Conservation (phyloP, 1,140 invertebrate genomes). For the Choristoneura fumiferana region DNA sequence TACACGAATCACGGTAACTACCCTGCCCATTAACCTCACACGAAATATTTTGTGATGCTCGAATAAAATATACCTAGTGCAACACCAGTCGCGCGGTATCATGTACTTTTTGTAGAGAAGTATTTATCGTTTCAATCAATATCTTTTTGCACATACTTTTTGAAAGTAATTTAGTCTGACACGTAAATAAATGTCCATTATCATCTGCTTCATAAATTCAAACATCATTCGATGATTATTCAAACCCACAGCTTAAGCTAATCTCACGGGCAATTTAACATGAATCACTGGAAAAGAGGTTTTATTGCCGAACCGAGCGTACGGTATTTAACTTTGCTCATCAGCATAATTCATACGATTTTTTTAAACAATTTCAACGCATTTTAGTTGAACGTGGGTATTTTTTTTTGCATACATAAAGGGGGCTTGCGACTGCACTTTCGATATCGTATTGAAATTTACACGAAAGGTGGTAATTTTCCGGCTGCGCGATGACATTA, state of each 20-base stretch:
- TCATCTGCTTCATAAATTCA: constrained; percentile 5
- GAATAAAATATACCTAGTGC: too few species aligned
- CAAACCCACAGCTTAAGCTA: constrained; percentile 19
- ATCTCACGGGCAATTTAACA: constrained; percentile 64
- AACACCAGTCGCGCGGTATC: too few species aligned
- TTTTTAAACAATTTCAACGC: constrained; percentile 44
- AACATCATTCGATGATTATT: background rate
- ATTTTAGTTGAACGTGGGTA: constrained; percentile 36
- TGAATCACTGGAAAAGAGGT: constrained; percentile 41
- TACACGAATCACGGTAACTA: too few species aligned
- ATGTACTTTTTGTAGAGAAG: too few species aligned
- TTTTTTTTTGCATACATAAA: constrained; percentile 49
- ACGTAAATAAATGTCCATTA: background rate
- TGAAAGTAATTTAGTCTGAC: background rate
- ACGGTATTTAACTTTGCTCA: constrained; percentile 44
- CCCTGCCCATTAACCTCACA: too few species aligned
- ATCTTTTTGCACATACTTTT: background rate
- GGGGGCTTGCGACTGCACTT: constrained; percentile 45
- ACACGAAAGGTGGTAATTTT: constrained; percentile 70
- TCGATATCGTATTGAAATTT: constrained; percentile 65
- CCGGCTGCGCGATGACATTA: constrained; percentile 61
- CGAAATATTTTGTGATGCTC: too few species aligned
- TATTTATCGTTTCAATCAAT: too few species aligned
- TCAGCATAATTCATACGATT: constrained; percentile 63
- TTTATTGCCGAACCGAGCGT: constrained; percentile 45